Evolutionary conservation across 2,113 vertebrate genomes (phyloP).

Genomic region (Heteronetta atricapilla): DNA sequence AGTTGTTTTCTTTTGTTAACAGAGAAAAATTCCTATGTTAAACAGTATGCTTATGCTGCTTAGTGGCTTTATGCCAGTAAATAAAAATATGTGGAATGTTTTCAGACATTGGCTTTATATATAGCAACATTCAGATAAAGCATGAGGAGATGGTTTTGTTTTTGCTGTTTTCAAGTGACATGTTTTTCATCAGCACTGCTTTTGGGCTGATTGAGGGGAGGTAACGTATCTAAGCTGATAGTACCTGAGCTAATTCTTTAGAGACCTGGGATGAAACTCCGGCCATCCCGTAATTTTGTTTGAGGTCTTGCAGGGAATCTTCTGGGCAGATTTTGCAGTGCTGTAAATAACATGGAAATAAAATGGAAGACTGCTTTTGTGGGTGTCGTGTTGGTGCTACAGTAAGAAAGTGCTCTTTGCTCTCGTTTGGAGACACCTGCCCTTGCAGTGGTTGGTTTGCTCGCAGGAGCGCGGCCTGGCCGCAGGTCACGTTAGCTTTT

Average conservation of each 20-base stretch:
- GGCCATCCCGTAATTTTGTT: neutral
- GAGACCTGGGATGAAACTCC: neutral
- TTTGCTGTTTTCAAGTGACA: neutral
- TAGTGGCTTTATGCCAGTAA: neutral
- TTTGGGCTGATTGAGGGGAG: neutral
- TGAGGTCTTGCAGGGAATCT: neutral
- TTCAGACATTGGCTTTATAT: neutral
- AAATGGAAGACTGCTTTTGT: neutral
- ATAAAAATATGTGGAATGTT: neutral
- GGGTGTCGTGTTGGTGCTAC: neutral
- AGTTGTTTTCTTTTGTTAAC: neutral
- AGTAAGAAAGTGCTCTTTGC: neutral
- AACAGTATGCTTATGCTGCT: neutral
- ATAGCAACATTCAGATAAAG: neutral
- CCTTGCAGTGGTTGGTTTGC: neutral
- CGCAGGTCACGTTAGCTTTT: accelerated
- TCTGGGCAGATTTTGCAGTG: neutral
- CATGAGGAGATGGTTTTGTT: neutral
- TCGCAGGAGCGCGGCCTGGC: neutral
- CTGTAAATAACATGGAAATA: neutral
- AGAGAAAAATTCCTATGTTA: neutral
- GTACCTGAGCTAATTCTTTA: neutral
- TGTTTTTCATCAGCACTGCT: neutral
- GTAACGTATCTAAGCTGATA: neutral
- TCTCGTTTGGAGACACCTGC: neutral